Evolutionary conservation across 2,797 vertebrate genomes (phyloP).

Genomic region (Periparus ater): DNA sequence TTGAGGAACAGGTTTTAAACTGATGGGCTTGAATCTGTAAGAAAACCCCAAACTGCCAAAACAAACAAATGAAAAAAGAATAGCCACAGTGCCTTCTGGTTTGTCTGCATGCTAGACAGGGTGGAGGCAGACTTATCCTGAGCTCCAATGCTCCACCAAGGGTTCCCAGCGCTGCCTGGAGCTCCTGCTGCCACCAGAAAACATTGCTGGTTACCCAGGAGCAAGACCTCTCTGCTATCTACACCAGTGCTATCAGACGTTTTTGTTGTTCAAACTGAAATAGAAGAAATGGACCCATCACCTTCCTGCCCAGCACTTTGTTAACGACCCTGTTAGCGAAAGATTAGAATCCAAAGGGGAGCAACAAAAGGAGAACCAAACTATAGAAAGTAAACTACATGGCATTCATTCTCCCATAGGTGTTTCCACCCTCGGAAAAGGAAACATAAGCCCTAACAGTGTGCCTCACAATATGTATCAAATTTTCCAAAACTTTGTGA

Average conservation of each 20-base stretch:
- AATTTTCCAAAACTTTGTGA: background rate
- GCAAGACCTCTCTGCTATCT: background rate
- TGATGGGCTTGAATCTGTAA: background rate
- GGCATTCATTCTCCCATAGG: background rate
- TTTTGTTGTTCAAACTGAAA: background rate
- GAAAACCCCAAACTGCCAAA: background rate
- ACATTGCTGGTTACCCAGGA: background rate
- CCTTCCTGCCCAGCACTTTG: background rate
- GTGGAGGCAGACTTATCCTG: background rate
- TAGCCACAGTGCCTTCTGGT: background rate
- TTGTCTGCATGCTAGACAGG: background rate
- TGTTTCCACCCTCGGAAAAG: background rate
- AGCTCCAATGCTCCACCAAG: background rate
- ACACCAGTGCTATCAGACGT: background rate
- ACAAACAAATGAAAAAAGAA: background rate
- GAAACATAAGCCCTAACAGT: background rate
- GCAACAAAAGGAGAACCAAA: background rate
- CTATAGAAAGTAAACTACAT: background rate
- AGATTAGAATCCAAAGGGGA: constrained; percentile 8
- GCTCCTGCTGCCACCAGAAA: background rate
- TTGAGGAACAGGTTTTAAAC: background rate
- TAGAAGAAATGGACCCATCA: constrained; percentile 12
- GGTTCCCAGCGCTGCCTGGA: background rate
- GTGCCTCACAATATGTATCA: background rate
- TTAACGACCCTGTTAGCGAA: background rate